Evolutionary conservation across 2,113 vertebrate species (phyloP), one percentile per base, ranked within the genome.

Genomic region (Charina bottae): DNA sequence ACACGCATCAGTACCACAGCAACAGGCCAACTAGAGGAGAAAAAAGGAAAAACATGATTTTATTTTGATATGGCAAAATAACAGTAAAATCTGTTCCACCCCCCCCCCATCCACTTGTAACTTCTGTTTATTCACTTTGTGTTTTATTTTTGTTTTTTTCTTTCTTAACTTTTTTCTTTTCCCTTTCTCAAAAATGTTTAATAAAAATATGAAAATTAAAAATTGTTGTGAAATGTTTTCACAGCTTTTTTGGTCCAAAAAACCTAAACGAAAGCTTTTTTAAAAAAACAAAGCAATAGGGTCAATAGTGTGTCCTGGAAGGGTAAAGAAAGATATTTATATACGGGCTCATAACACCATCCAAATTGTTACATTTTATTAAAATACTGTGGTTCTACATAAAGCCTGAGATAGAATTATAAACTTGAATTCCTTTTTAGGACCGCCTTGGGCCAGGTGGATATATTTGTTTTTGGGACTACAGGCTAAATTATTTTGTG

Each of bases 1-100:
- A 93, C 99, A 99, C 64, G 98, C 98, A 0, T 98, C 99, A 12
- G 98, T 95, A 78, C 99, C 99, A 0, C 99, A 99, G 96, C 99
- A 99, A 96, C 99, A 99, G 95, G 99, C 99, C 98, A 99, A 87
- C 99, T 99, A 94, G n/a, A 33, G 33, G 94, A 96, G 94, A 87
- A 1, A 42, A 96, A 91, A 94, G 95, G 97, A 90, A 93, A 68
- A 58, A 92, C 89, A 78, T 60, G 0, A 0, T 0, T 1, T 6
- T 90, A 58, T 92, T 96, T 58, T 96, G 21, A 87, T 21, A 91
- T 59, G 17, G 72, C 33, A 21, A 42, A 78, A 42, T 21, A 78
- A 78, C 33, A 42, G 33, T 33, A 78, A 78, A 78, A 78, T 78
- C 72, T 78, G 33, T 42, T 78, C 7, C 7, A 78, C 0, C 17